Percentiles rank a stretch among this genome's conserved stretches.
Conservation (phyloP, 2,888 invertebrate genomes). For the Athetis lepigone region DNA sequence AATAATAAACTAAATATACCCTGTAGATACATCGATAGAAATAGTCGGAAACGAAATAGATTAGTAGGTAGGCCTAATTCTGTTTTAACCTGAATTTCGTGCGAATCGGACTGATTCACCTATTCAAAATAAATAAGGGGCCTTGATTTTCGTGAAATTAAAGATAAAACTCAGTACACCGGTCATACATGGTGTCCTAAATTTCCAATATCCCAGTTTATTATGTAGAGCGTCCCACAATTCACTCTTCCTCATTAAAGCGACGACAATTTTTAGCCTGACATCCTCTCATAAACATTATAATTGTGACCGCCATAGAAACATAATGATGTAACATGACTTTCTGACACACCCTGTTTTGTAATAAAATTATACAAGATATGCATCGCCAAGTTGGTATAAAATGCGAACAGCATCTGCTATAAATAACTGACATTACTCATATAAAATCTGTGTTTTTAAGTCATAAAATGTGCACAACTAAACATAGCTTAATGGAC, state of each 20-base stretch:
- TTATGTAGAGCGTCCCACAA: constrained; percentile 79
- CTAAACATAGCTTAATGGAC: neutral
- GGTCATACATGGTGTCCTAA: constrained; percentile 66
- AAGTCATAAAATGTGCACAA: neutral
- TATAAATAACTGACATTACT: constrained; percentile 12
- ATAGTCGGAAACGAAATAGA: constrained; percentile 51
- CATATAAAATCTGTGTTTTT: constrained; percentile 14
- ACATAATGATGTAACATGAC: constrained; percentile 70
- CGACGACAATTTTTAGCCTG: constrained; percentile 80
- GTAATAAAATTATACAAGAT: constrained; percentile 56
- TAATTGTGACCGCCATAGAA: constrained; percentile 74
- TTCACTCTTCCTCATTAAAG: constrained; percentile 89
- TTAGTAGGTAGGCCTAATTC: constrained; percentile 49
- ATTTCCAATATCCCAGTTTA: constrained; percentile 71
- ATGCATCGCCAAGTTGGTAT: constrained; percentile 31
- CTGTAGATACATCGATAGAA: constrained; percentile 34
- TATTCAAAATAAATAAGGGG: constrained; percentile 37
- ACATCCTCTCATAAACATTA: constrained; percentile 84
- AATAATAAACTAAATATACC: constrained; percentile 50
- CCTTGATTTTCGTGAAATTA: constrained; percentile 50
- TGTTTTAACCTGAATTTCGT: constrained; percentile 28
- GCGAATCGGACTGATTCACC: constrained; percentile 45
- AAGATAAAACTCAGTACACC: constrained; percentile 45
- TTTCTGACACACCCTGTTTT: constrained; percentile 61
- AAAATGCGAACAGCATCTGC: constrained; percentile 49